Conservation (phyloP, 2,113 vertebrate genomes). For the Silurus asotus region DNA sequence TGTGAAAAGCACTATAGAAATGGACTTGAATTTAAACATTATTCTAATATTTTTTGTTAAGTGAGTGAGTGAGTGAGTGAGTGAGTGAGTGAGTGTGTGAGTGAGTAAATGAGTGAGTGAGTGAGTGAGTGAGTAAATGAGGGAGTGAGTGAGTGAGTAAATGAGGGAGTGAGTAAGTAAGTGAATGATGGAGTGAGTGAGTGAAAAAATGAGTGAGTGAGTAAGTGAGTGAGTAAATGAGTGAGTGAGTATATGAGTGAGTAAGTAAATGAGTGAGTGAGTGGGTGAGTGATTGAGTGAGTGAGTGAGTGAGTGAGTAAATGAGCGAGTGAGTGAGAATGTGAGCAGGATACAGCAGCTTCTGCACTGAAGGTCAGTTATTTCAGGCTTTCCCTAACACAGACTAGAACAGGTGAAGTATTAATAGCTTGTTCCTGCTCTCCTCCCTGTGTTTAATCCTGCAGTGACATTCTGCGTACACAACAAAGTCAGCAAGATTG, state of each 20-base stretch:
- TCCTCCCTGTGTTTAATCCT: conserved; percentile 17
- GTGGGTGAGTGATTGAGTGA: not conserved
- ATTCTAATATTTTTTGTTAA: no score
- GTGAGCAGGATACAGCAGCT: not conserved
- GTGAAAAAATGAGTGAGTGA: not conserved
- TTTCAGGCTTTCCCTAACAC: conserved; percentile 34
- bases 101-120: not conserved
- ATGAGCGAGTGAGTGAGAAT: no score
- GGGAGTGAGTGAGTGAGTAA: not conserved
- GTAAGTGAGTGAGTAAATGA: not conserved
- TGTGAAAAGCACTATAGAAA: no score
- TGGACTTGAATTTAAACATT: not conserved
- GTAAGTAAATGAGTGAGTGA: not conserved
- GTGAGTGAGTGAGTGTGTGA: not conserved
- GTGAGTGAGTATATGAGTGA: not conserved
- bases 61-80: no score
- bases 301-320: not conserved
- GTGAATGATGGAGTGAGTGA: not conserved
- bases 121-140: no score
- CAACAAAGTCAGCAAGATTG: conserved; percentile 34
- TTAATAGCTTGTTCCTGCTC: conserved; percentile 18
- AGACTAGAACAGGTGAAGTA: conserved; percentile 15
- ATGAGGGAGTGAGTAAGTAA: no score
- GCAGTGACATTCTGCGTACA: conserved; percentile 32
- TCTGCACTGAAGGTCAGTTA: conserved; percentile 37